Base-by-base conservation (phyloP, 2,888 invertebrate species). In the Hypolimnas misippus region DNA sequence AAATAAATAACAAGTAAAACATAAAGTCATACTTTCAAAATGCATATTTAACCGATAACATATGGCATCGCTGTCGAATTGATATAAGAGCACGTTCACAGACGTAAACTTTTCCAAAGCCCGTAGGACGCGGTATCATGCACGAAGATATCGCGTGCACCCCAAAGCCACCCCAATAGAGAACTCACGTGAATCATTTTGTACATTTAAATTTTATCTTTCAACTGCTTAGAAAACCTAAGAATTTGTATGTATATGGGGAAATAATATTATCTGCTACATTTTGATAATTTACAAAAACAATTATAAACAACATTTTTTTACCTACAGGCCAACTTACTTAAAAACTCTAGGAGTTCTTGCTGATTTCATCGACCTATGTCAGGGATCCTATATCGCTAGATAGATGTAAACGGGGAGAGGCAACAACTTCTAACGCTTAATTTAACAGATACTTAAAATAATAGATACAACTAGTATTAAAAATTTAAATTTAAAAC, bases 111-210 rank as follows among this genome's bases (percentile, higher is more conserved):
- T 59, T 59, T 54, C 44, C 46, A 33, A 46, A 60, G 53, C 59
- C 19, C 53, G 46, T 31, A 60, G 53, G 53, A 46, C 57, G 62
- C 50, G 54, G 63, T 58, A 56, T 61, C 61, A 67, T 63, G 58
- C 61, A 57, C 67, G 58, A 61, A 63, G 65, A 65, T 51, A 58
- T 67, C 67, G 61, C 69, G 67, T 67, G 65, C 63, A 57, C 60
- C 61, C 61, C 58, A 61, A 63, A 69, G 53, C 53, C 63, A 59
- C 58, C 58, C 59, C 61, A 67, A 64, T 66, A 62, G 61, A 59
- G 62, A 67, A 53, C 58, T 72, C 64, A 71, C 70, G 69, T 71
- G 68, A 68, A 71, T 73, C 73, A 69, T 68, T 71, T 69, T 64
- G 31, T 57, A 38, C 51, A 21, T 40, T 50, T 29, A 51, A 42